Conservation (phyloP, 2,797 vertebrate genomes). For the Falco novaeseelandiae region DNA sequence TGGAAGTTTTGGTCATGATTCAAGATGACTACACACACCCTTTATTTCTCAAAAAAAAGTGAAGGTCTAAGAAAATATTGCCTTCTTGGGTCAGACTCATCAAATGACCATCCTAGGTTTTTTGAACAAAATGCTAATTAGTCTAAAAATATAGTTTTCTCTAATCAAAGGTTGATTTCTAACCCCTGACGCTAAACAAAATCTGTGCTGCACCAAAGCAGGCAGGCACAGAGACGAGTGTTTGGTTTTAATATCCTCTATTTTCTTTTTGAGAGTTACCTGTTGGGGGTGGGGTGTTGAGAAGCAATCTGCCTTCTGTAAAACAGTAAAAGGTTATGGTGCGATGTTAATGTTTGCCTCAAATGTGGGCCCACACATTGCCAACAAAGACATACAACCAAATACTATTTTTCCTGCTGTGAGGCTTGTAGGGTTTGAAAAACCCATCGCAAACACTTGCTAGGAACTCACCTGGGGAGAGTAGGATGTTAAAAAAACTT, state of each 20-base stretch:
- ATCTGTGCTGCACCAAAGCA: background rate
- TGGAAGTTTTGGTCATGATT: background rate
- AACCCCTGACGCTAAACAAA: background rate
- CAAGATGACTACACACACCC: background rate
- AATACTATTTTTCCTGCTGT: background rate
- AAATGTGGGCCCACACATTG: background rate
- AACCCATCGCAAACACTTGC: background rate
- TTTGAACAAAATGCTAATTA: background rate
- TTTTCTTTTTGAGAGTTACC: background rate
- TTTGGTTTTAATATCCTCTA: background rate
- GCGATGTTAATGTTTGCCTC: background rate
- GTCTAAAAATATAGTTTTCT: background rate
- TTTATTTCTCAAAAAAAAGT: background rate
- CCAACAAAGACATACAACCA: background rate
- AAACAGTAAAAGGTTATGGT: background rate
- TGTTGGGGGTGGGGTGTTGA: background rate
- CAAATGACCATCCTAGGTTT: background rate
- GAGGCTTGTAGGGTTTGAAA: background rate
- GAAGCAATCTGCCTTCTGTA: background rate
- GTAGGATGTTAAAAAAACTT: background rate
- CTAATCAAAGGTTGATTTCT: background rate
- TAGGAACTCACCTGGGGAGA: background rate
- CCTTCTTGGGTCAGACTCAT: background rate
- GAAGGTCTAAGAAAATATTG: background rate
- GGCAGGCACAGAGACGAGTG: background rate